Conservation (phyloP, 2,113 vertebrate species). For the Macroglossus sobrinus region DNA sequence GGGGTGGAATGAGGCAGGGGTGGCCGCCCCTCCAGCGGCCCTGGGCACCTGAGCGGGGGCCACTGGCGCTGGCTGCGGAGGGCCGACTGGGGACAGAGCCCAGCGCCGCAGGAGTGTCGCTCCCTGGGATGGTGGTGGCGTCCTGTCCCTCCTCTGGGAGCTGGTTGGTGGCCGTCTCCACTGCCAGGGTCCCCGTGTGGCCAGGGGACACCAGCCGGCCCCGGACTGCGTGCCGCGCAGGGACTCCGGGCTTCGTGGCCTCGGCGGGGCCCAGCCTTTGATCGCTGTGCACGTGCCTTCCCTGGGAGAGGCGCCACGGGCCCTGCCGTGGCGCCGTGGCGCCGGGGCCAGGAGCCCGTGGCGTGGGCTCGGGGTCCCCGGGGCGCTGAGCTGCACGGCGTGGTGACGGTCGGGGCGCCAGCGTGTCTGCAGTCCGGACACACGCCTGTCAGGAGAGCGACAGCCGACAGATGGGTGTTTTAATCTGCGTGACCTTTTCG, state of each 20-base stretch:
- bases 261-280: neutral
- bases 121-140: neutral
- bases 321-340: neutral
- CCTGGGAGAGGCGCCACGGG: neutral
- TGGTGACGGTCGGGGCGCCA: too few species aligned
- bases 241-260: neutral
- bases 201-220: neutral
- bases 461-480: neutral
- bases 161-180: neutral
- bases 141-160: neutral
- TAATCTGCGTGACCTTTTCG: neutral
- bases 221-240: neutral
- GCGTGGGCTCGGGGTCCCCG: neutral
- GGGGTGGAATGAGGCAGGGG: neutral
- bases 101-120: neutral
- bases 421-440: accelerated
- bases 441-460: too few species aligned
- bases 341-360: too few species aligned
- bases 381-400: accelerated
- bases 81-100: neutral
- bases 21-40: too few species aligned
- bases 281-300: neutral
- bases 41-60: neutral
- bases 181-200: neutral
- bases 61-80: neutral